Conservation (phyloP, 1,140 invertebrate species). For the Leptestheria dahalacensis region DNA sequence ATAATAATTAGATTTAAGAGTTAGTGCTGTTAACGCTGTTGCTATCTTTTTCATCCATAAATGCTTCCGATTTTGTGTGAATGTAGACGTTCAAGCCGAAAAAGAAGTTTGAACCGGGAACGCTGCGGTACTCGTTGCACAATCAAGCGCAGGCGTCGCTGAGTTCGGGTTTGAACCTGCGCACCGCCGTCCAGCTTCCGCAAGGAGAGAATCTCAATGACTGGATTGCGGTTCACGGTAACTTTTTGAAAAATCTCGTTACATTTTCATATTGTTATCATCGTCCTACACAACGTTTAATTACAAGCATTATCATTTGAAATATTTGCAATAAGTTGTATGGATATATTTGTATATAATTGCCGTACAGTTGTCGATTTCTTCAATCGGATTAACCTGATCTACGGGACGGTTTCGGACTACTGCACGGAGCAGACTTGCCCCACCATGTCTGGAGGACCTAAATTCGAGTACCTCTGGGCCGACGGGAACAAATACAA, state of each 20-base stretch:
- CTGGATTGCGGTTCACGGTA: conserved; percentile 91
- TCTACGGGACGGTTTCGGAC: conserved; percentile 80
- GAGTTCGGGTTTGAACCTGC: conserved; percentile 83
- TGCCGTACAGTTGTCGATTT: conserved; percentile 88
- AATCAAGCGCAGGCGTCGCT: conserved; percentile 88
- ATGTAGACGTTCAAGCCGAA: conserved; percentile 71
- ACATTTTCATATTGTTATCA: too few relatives aligned
- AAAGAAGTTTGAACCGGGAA: conserved; percentile 80
- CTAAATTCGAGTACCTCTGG: conserved; percentile 84
- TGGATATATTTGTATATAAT: too few relatives aligned
- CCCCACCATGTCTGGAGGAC: conserved; percentile 82
- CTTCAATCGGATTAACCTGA: conserved; percentile 87
- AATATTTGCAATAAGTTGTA: too few relatives aligned
- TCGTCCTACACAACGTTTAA: too few relatives aligned
- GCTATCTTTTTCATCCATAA: too few relatives aligned
- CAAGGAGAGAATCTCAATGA: conserved; percentile 76
- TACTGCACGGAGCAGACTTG: conserved; percentile 72
- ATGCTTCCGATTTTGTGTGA: not conserved
- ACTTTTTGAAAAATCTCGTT: conserved; percentile 4
- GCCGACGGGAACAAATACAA: conserved; percentile 74
- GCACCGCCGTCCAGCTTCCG: conserved; percentile 68
- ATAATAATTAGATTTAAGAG: not conserved
- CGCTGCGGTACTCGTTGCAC: conserved; percentile 76
- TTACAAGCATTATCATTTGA: not conserved
- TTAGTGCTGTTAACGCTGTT: conserved; percentile 1